Conservation (phyloP, 1,140 invertebrate species). For the Aphelinus atriplicis region DNA sequence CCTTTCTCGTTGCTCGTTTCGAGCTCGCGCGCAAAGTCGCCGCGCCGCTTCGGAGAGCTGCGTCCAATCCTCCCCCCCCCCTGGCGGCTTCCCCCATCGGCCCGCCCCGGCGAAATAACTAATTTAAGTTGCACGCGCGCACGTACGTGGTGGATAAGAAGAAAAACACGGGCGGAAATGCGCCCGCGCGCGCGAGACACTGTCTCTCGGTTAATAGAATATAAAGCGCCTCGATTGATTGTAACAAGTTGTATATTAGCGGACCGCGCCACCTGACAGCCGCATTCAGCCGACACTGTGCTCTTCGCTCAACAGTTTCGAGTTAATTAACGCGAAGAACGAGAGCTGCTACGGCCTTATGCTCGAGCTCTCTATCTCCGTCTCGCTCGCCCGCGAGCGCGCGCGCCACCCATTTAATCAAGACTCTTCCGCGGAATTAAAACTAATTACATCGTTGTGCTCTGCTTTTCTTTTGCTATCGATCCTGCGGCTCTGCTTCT, state of each 20-base stretch:
- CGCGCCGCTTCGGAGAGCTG: slow-evolving; percentile 10
- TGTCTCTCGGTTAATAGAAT: slow-evolving; percentile 18
- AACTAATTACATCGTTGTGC: slow-evolving; percentile 49
- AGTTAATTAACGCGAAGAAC: slow-evolving; percentile 51
- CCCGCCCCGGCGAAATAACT: slow-evolving; percentile 12
- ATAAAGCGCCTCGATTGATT: slow-evolving; percentile 33
- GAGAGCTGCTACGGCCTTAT: slow-evolving; percentile 13
- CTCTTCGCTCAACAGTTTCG: slow-evolving; percentile 43
- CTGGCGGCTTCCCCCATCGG: neutral
- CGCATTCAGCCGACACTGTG: slow-evolving; percentile 30
- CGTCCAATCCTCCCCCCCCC: neutral
- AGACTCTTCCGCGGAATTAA: slow-evolving; percentile 47
- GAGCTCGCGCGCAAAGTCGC: slow-evolving; percentile 21
- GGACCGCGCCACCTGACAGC: slow-evolving; percentile 38
- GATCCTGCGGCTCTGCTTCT: slow-evolving; percentile 12
- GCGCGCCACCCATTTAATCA: slow-evolving; percentile 47
- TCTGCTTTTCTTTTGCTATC: slow-evolving; percentile 46
- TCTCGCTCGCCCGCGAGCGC: slow-evolving; percentile 5
- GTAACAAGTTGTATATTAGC: slow-evolving; percentile 43
- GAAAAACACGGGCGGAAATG: slow-evolving; percentile 17
- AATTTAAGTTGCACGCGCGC: slow-evolving; percentile 21
- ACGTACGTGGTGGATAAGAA: neutral
- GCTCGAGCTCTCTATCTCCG: slow-evolving; percentile 32
- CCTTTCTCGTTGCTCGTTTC: slow-evolving; percentile 21
- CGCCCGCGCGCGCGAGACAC: neutral